Base-by-base conservation (phyloP, 1,140 invertebrate species). In the Drosophila yakuba region DNA sequence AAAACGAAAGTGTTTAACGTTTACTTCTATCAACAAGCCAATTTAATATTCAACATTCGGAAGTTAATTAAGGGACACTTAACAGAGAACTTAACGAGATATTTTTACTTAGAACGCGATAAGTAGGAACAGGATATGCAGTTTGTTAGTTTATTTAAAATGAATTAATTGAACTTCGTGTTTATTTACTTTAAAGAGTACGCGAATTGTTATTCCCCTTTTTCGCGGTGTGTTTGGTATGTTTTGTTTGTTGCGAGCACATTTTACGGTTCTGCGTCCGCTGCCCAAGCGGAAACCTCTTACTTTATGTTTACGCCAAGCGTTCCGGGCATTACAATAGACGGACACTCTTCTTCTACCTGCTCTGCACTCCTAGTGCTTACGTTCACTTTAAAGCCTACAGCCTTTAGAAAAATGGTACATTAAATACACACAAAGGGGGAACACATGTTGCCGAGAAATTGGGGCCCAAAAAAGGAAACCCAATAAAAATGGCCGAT, bases 251-350 rank as follows among this genome's bases (percentile, higher is more conserved):
- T 63, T 61, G 48, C 54, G 59, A 88, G 52, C 84, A 52, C 38
- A 66, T 83, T 88, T 88, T 89, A 88, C 83, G 76, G 72, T 86
- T 25, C 54, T 82, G 66, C 74, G 86, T 86, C 83, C 82, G 82
- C 73, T 79, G 80, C 64, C 74, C 83, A 75, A 88, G 83, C 82
- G 82, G 74, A 86, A 85, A 84, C 86, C 76, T 81, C 75, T 78
- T 68, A 86, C 67, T 81, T 78, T 83, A 79, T 84, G 80, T 81
- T 78, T 83, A 79, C 80, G 80, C 80, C 67, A 84, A 80, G 58
- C 68, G 75, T 61, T 79, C 71, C 58, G 61, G 61, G 38, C 57
- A 71, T 75, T 62, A 79, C 79, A 59, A 82, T 84, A 61, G 63
- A 41, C 56, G 52, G 60, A 56, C 69, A 48, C 48, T 66, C 80